Conservation (phyloP, 2,113 vertebrate genomes). For the Grammatotria lemairii region DNA sequence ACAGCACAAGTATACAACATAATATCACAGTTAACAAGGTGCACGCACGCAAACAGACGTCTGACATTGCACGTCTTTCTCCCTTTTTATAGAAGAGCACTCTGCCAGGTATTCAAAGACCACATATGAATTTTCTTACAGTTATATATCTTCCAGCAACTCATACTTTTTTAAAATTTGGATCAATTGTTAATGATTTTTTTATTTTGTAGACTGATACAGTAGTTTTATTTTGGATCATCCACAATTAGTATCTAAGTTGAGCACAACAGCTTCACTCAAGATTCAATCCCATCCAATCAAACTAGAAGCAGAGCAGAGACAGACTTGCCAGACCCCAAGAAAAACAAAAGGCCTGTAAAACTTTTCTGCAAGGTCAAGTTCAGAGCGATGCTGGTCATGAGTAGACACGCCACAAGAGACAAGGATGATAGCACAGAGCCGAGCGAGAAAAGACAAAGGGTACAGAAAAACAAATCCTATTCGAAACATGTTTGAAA, state of each 20-base stretch:
- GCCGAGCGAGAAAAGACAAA: slow-evolving; percentile 17
- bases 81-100: background rate
- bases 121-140: background rate
- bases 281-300: background rate
- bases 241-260: background rate
- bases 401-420: background rate
- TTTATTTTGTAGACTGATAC: background rate
- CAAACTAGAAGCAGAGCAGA: slow-evolving; percentile 1
- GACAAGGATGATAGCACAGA: background rate
- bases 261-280: background rate
- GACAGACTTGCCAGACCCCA: background rate
- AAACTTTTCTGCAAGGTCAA: slow-evolving; percentile 48
- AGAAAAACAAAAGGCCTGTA: background rate
- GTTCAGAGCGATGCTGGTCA: background rate
- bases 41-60: background rate
- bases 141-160: background rate
- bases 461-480: slow-evolving; percentile 31
- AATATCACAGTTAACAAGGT: background rate
- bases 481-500: background rate
- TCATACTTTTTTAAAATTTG: background rate
- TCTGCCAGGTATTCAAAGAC: background rate
- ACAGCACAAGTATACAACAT: background rate
- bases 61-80: background rate
- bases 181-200: background rate
- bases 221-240: background rate